Percentiles rank a stretch among this genome's conserved stretches.
Conservation (phyloP, 2,113 vertebrate species). For the Tricholaema leucomelas region DNA sequence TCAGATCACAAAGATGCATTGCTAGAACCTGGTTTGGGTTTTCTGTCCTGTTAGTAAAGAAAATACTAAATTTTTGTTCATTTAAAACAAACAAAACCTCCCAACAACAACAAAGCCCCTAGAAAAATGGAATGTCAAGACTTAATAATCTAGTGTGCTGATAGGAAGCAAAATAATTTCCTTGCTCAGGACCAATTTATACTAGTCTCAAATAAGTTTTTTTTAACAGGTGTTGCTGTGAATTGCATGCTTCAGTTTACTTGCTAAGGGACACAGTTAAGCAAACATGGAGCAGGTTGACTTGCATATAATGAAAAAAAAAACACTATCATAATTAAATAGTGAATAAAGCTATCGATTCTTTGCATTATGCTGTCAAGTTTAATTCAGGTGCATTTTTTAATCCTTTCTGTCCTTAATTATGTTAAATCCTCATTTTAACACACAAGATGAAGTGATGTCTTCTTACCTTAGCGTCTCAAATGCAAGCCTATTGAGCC, state of each 20-base stretch:
- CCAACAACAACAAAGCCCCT: too few relatives aligned
- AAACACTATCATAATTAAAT: constrained; percentile 71
- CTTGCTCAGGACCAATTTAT: constrained; percentile 18
- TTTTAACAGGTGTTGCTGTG: constrained; percentile 48
- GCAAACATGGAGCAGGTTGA: constrained; percentile 50
- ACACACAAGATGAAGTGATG: constrained; percentile 31
- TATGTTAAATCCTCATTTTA: constrained; percentile 68
- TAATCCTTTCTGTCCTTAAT: constrained; percentile 64
- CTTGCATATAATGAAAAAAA: constrained; percentile 63
- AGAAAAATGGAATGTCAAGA: neutral
- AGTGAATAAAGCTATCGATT: constrained; percentile 77
- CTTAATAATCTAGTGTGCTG: neutral
- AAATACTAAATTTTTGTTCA: neutral
- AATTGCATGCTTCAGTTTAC: constrained; percentile 64
- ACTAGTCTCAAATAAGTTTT: constrained; percentile 47
- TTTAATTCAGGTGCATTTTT: constrained; percentile 64
- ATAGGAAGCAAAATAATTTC: constrained; percentile 7
- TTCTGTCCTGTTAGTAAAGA: neutral
- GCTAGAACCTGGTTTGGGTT: neutral
- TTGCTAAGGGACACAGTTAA: constrained; percentile 59
- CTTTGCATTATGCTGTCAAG: constrained; percentile 63
- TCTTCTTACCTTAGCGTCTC: constrained; percentile 55
- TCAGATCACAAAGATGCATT: constrained; percentile 28
- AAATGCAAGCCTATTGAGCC: constrained; percentile 56
- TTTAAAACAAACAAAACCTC: neutral